Conservation (phyloP, 2,888 invertebrate species). For the Cephus rjabovi region DNA sequence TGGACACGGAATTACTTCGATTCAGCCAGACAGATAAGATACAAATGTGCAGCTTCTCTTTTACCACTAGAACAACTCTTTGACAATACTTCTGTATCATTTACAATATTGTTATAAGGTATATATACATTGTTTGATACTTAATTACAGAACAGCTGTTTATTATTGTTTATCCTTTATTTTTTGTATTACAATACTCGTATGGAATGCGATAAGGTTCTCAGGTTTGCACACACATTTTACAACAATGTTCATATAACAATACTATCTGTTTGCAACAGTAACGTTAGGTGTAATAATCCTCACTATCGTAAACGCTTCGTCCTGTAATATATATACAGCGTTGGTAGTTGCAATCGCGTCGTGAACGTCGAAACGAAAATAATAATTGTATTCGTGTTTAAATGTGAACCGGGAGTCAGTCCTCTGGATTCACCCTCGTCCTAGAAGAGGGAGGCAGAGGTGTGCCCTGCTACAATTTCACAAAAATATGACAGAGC, state of each 20-base stretch:
- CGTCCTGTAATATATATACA: conserved; percentile 15
- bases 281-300: conserved; percentile 33
- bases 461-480: conserved; percentile 27
- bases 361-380: neutral
- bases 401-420: conserved; percentile 9
- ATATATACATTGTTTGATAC: neutral
- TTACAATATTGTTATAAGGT: neutral
- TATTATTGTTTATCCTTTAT: conserved; percentile 22
- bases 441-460: conserved; percentile 37
- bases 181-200: conserved; percentile 33
- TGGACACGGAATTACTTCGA: neutral
- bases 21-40: conserved; percentile 4
- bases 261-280: conserved; percentile 32
- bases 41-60: neutral
- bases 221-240: conserved; percentile 24
- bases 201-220: conserved; percentile 33
- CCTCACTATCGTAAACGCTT: conserved; percentile 17
- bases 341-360: conserved; percentile 4
- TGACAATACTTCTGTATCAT: too few relatives aligned
- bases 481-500: conserved; percentile 15
- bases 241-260: conserved; percentile 26
- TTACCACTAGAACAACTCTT: neutral
- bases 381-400: neutral
- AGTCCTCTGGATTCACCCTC: conserved; percentile 38
- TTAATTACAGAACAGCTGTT: neutral